These are phyloP conservation scores for Acridotheres tristis DNA, from an alignment of 2,797 vertebrate species.

Conservation along the genomic window DNA sequence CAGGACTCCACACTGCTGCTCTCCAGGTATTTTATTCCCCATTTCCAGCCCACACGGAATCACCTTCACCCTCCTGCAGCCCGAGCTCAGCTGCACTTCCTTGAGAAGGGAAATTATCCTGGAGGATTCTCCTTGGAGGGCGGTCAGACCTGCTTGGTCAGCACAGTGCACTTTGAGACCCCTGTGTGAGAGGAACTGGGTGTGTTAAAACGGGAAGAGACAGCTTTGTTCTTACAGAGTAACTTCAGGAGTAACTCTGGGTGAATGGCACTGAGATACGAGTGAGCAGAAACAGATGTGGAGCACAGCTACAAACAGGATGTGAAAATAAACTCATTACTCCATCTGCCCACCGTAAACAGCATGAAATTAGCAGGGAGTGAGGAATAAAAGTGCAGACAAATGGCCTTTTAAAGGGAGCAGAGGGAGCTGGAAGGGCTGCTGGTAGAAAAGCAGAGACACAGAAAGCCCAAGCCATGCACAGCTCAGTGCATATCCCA, in stretches of 20 bases:
- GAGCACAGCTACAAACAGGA: constrained; percentile 15
- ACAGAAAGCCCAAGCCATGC: neutral
- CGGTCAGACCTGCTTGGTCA: neutral
- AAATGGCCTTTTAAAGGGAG: constrained; percentile 49
- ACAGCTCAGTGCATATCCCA: accelerated
- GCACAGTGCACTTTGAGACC: neutral
- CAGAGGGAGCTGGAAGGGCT: constrained; percentile 30
- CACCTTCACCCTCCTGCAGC: neutral
- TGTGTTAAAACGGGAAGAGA: neutral
- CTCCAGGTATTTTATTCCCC: neutral
- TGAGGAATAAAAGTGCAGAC: constrained; percentile 45
- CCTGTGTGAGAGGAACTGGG: accelerated
- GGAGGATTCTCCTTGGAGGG: neutral
- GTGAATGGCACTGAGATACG: neutral
- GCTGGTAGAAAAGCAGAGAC: neutral
- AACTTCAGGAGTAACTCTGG: neutral
- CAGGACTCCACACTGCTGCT: accelerated
- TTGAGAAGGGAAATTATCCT: neutral
- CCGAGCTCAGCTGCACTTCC: neutral
- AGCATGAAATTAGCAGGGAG: constrained; percentile 50
- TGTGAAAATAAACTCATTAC: constrained; percentile 63
- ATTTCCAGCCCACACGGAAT: neutral
- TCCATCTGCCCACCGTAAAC: constrained; percentile 52
- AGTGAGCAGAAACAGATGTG: constrained; percentile 43
- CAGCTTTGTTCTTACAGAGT: neutral